phyloP scores from a whole-genome alignment of 2,113 vertebrate species.

The Pachyramphus minor region DNA sequence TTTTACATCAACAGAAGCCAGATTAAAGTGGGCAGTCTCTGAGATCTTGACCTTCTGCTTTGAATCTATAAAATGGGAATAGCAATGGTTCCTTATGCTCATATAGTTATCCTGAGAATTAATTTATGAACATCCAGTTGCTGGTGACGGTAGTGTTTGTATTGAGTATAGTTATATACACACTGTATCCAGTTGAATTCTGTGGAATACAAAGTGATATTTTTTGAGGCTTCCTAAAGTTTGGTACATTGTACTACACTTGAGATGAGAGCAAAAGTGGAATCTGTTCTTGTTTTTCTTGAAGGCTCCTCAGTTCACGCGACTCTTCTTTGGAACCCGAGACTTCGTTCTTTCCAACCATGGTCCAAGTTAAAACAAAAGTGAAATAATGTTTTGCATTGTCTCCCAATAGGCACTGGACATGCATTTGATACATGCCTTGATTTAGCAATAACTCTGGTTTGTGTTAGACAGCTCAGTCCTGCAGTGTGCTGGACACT shows the following conservation, averaged over 20 bases:
- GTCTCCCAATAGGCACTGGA: background rate
- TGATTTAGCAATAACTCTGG: background rate
- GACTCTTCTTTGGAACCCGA: background rate
- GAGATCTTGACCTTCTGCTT: background rate
- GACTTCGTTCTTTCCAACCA: background rate
- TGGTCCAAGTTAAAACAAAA: background rate
- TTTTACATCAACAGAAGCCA: background rate
- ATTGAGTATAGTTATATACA: background rate
- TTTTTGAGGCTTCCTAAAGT: background rate
- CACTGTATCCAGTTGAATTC: background rate
- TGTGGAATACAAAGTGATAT: background rate
- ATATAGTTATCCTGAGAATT: background rate
- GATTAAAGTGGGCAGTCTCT: background rate
- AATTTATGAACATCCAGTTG: background rate
- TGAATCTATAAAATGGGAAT: background rate
- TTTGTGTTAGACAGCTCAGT: background rate
- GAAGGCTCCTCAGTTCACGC: background rate
- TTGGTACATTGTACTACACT: background rate
- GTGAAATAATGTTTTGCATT: background rate
- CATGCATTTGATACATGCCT: background rate
- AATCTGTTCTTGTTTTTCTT: background rate
- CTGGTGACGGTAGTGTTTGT: background rate
- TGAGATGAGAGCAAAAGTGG: background rate
- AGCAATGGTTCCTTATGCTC: fast-evolving
- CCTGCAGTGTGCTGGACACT: background rate